Percentiles rank a stretch among this genome's conserved stretches.
Conservation (phyloP, 2,113 vertebrate genomes). For the Paratilapia polleni region DNA sequence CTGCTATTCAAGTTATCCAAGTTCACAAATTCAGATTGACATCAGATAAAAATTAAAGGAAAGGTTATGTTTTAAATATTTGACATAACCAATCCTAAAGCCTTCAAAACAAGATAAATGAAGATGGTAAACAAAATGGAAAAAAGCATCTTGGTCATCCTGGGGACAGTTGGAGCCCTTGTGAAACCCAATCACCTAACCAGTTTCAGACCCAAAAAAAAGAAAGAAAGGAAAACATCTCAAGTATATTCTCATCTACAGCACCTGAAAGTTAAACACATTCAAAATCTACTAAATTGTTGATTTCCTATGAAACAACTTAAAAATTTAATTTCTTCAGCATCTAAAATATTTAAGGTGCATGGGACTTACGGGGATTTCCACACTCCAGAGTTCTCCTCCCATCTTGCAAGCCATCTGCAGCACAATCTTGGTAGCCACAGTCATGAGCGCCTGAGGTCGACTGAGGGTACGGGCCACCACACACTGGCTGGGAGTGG, state of each 20-base stretch:
- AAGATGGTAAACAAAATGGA: too few species aligned
- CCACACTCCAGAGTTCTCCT: constrained; percentile 94
- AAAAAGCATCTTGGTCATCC: too few species aligned
- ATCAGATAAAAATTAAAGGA: too few species aligned
- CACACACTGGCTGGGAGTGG: constrained; percentile 94
- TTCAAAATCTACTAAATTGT: background rate
- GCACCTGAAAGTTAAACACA: background rate
- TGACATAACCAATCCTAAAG: too few species aligned
- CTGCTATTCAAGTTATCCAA: too few species aligned
- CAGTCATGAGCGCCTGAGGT: constrained; percentile 85
- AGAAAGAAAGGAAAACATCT: background rate
- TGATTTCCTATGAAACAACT: background rate
- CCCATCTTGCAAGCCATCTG: constrained; percentile 98
- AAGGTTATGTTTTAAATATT: too few species aligned
- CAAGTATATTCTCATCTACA: background rate
- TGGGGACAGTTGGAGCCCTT: too few species aligned
- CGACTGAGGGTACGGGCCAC: constrained; percentile 86
- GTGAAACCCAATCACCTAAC: too few species aligned
- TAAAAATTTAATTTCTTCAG: background rate
- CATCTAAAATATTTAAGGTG: background rate
- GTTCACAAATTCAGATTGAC: too few species aligned
- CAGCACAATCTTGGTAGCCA: constrained; percentile 92
- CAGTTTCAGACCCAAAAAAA: too few species aligned
- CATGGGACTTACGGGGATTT: constrained; percentile 87
- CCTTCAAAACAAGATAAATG: too few species aligned